Evolutionary conservation across 2,888 invertebrate genomes (phyloP).

Genomic region (Tipula confusa): DNA sequence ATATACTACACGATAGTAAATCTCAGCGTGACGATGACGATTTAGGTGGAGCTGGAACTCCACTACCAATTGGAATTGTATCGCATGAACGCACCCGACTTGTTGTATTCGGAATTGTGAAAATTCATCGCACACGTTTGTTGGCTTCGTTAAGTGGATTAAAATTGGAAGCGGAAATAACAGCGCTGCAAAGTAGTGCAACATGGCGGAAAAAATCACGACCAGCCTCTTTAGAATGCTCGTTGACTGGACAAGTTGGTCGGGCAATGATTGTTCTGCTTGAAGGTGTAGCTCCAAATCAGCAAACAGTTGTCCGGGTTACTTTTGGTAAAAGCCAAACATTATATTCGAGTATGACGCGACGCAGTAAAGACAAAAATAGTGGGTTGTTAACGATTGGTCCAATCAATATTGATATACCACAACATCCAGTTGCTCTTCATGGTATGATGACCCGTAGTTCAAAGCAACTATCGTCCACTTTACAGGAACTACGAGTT

Average conservation of each 20-base stretch:
- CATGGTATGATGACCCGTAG: constrained; percentile 98
- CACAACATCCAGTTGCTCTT: constrained; percentile 95
- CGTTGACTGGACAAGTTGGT: constrained; percentile 84
- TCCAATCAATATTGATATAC: constrained; percentile 88
- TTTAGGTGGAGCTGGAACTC: constrained; percentile 48
- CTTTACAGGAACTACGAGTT: constrained; percentile 82
- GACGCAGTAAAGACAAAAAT: constrained; percentile 72
- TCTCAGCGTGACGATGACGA: constrained; percentile 51
- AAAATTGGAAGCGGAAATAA: constrained; percentile 87
- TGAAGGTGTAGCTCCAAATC: constrained; percentile 84
- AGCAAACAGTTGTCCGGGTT: constrained; percentile 91
- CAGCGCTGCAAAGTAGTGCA: constrained; percentile 83
- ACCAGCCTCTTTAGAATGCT: constrained; percentile 68
- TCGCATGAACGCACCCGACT: constrained; percentile 66
- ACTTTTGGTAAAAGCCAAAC: constrained; percentile 90
- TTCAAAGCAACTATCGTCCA: constrained; percentile 86
- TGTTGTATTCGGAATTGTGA: constrained; percentile 80
- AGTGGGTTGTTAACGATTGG: constrained; percentile 80
- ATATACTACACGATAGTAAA: constrained; percentile 55
- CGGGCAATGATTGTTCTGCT: constrained; percentile 86
- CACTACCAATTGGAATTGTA: constrained; percentile 39
- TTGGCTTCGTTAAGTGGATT: constrained; percentile 88
- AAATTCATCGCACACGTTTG: constrained; percentile 80
- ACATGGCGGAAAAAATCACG: constrained; percentile 83
- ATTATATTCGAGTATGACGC: constrained; percentile 78